phyloP scores from a whole-genome alignment of 2,113 vertebrate genomes.

The Gopherus evgoodei region DNA sequence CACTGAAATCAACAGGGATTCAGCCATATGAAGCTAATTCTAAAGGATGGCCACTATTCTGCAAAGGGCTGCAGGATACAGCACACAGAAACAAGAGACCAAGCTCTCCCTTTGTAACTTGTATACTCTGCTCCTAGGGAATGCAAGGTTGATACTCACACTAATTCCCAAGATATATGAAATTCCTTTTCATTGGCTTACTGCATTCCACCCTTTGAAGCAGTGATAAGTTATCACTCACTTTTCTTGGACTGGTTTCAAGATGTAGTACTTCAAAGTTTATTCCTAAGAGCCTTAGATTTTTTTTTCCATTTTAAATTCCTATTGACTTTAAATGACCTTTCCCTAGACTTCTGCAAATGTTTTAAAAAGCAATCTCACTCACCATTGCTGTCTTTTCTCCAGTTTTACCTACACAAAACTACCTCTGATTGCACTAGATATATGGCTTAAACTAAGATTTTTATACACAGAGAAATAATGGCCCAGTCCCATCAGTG shows the following conservation, averaged over 20 bases:
- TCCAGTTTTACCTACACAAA: neutral
- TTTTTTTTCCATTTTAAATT: neutral
- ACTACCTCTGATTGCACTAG: neutral
- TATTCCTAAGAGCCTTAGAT: fast-evolving
- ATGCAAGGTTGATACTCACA: neutral
- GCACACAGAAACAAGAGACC: neutral
- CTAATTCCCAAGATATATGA: neutral
- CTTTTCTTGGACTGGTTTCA: neutral
- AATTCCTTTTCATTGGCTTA: neutral
- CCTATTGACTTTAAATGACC: neutral
- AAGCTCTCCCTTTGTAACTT: neutral
- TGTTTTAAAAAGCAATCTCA: neutral
- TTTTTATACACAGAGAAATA: neutral
- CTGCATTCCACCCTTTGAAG: neutral
- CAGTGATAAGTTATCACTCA: neutral
- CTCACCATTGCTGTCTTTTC: neutral
- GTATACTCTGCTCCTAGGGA: neutral
- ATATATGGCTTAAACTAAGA: neutral
- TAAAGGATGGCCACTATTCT: neutral
- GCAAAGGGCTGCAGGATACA: neutral
- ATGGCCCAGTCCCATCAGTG: neutral
- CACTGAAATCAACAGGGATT: neutral
- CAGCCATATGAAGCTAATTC: neutral
- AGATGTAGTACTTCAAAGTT: neutral
- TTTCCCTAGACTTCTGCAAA: neutral